These are phyloP conservation scores for Amiota communis DNA, from an alignment of 2,888 invertebrate genomes.

Conservation along the genomic window DNA sequence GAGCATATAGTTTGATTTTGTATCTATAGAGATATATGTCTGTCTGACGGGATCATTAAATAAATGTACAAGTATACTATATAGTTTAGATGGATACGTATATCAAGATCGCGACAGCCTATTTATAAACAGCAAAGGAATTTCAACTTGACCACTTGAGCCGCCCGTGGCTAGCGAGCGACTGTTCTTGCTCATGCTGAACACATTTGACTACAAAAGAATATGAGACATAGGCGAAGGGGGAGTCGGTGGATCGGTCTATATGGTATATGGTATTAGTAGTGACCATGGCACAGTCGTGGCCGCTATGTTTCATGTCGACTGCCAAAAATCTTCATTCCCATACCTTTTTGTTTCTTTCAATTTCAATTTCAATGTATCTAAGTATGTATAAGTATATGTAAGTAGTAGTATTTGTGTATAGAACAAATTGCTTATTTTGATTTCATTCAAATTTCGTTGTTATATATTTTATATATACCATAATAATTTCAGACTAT, in stretches of 20 bases:
- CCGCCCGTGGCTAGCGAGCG: background rate
- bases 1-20: too few species aligned
- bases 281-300: constrained; percentile 27
- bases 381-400: too few species aligned
- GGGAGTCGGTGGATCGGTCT: too few species aligned
- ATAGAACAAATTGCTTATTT: constrained; percentile 10
- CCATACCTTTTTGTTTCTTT: constrained; percentile 3
- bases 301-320: constrained; percentile 28
- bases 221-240: background rate
- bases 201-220: background rate
- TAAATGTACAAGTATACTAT: background rate
- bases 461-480: too few species aligned
- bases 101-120: constrained; percentile 23
- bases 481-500: too few species aligned
- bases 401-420: background rate
- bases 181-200: background rate
- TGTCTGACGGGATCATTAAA: too few species aligned
- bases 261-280: too few species aligned
- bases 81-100: background rate
- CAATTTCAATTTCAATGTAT: too few species aligned
- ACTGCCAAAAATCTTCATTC: constrained; percentile 15
- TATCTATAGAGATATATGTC: too few species aligned
- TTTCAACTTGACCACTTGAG: constrained; percentile 34
- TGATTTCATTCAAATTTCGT: constrained; percentile 3
- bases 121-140: constrained; percentile 35